These are phyloP conservation scores for Phyllostomus hastatus DNA, from an alignment of 2,113 vertebrate genomes.

Conservation along the genomic window DNA sequence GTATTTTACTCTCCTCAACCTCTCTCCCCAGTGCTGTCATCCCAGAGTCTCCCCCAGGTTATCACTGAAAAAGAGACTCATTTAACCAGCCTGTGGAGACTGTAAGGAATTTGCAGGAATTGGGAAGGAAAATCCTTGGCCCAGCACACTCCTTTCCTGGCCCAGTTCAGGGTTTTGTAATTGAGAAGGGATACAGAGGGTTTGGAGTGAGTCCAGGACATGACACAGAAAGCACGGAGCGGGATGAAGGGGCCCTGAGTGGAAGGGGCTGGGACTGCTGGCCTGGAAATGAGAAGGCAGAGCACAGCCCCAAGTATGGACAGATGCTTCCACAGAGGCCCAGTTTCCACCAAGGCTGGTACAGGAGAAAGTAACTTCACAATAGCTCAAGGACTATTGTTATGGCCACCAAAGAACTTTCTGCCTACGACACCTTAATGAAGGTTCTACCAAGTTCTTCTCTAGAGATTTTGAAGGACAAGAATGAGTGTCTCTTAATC, in stretches of 20 bases:
- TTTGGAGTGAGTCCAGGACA: conserved; percentile 19
- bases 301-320: background rate
- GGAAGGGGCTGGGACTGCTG: background rate
- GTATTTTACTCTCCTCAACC: conserved; percentile 11
- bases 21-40: background rate
- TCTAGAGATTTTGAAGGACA: background rate
- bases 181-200: conserved; percentile 14
- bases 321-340: background rate
- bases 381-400: background rate
- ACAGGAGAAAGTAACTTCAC: background rate
- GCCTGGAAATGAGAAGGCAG: background rate
- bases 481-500: background rate
- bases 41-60: background rate
- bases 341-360: background rate
- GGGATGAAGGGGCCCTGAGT: background rate
- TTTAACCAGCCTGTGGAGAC: conserved; percentile 32
- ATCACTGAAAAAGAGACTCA: background rate
- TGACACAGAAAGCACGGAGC: background rate
- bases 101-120: conserved; percentile 33
- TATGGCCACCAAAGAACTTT: background rate
- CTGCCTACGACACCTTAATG: background rate
- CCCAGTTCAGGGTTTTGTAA: conserved; percentile 40
- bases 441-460: background rate
- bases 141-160: background rate
- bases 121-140: conserved; percentile 40